phyloP scores from a whole-genome alignment of 2,797 vertebrate species.

The Vultur gryphus region DNA sequence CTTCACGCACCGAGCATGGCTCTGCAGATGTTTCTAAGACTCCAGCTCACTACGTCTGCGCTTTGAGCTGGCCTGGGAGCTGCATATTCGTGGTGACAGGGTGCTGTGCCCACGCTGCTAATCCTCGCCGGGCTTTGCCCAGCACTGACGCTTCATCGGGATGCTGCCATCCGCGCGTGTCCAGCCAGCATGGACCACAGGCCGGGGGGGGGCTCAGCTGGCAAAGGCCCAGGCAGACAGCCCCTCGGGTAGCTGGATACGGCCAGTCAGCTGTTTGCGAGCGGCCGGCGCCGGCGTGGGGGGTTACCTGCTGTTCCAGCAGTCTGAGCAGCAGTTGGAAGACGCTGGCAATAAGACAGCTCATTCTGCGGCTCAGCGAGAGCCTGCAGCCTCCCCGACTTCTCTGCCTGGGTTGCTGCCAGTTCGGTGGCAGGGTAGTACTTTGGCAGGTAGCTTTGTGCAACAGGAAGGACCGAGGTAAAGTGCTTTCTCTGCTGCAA shows the following conservation, averaged over 20 bases:
- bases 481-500: background rate
- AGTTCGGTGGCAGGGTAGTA: background rate
- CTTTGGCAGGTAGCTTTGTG: background rate
- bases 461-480: background rate
- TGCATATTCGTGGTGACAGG: fast-evolving
- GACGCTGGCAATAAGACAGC: background rate
- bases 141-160: fast-evolving
- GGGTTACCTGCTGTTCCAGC: background rate
- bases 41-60: fast-evolving
- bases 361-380: fast-evolving
- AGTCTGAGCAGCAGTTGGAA: background rate
- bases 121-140: background rate
- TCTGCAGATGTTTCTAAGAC: background rate
- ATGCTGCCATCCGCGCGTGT: fast-evolving
- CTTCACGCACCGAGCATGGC: fast-evolving
- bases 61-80: background rate
- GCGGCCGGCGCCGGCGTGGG: fast-evolving
- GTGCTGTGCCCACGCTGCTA: background rate
- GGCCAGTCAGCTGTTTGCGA: background rate
- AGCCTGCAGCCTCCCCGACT: background rate
- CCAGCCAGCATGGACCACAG: background rate
- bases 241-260: background rate
- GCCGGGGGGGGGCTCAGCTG: background rate
- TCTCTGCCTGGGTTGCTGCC: background rate
- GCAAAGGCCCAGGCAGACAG: background rate